Base-by-base conservation (phyloP, 2,888 invertebrate genomes). In the Agrochola lychnidis region DNA sequence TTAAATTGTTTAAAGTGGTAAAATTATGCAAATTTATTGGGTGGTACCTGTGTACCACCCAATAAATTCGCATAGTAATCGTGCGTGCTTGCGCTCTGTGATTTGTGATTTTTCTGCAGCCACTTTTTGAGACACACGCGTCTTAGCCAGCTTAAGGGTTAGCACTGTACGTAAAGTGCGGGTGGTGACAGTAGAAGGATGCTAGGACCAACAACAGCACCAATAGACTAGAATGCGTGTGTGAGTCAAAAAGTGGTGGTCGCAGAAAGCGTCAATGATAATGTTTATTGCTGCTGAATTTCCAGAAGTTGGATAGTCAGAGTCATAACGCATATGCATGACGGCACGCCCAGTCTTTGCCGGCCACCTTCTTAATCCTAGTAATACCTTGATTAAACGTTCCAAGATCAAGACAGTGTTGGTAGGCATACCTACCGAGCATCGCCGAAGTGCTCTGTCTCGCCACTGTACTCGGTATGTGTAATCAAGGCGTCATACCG, bases 321-420 rank as follows among this genome's bases (percentile, higher is more conserved):
- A 48, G 36, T 30, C 16, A 30, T 30, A 67, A 53, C 36, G 36
- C 51, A 36, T n/a, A 51, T 16, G 70, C 42, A n/a, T n/a, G 53
- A n/a, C 30, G 30, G n/a, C 16, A 53, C 42, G 3, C 12, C 30
- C 42, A n/a, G n/a, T 25, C 45, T 73, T 73, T 36, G 19, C 4
- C 7, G 19, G 12, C 6, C 56, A 19, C 45, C 1, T 12, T 57
- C 1, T 16, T 57, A 45, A 36, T 45, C 45, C 45, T 19, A 72
- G 14, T 30, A 70, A 73, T 56, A 12, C 36, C 9, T 22, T 72
- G 56, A 72, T 36, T 25, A 72, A 14, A 73, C 14, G 36, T 14
- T 45, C 14, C 30, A 45, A 45, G 14, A 40, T 4, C 30, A 70
- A 57, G 45, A 22, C 73, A 36, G 36, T 48, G 57, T 40, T 57